Evolutionary conservation across 2,113 vertebrate genomes (phyloP).

Genomic region (Prinia subflava): DNA sequence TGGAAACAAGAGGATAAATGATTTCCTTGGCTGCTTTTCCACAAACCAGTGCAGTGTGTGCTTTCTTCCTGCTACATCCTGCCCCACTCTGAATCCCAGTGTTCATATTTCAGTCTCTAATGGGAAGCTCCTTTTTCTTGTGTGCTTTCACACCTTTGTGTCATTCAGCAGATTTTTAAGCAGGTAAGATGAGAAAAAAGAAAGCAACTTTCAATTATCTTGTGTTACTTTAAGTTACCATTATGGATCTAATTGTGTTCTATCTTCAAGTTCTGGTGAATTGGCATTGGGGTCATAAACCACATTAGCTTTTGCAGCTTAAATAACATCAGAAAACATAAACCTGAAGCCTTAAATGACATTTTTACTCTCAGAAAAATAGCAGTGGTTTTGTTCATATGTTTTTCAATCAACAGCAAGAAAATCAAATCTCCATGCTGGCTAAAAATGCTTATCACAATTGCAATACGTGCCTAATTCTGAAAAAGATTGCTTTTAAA

Average conservation of each 20-base stretch:
- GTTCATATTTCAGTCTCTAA: neutral
- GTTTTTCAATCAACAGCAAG: neutral
- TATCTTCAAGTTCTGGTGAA: neutral
- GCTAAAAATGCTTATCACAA: neutral
- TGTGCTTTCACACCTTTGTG: neutral
- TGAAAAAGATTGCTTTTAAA: neutral
- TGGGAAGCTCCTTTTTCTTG: neutral
- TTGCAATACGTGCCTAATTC: neutral
- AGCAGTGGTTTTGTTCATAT: fast-evolving
- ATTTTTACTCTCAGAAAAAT: neutral
- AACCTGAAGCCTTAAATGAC: neutral
- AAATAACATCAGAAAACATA: neutral
- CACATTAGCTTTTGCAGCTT: neutral
- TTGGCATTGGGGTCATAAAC: neutral
- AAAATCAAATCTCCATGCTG: neutral
- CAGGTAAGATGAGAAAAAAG: neutral
- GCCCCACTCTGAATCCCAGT: neutral
- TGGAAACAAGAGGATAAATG: neutral
- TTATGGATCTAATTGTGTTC: neutral
- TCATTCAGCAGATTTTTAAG: neutral
- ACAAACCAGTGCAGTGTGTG: neutral
- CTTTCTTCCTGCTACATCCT: neutral
- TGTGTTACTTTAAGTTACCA: neutral
- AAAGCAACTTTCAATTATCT: neutral
- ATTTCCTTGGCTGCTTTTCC: neutral